These are phyloP conservation scores for Incurvaria masculella DNA, from an alignment of 2,888 invertebrate species.

Conservation along the genomic window DNA sequence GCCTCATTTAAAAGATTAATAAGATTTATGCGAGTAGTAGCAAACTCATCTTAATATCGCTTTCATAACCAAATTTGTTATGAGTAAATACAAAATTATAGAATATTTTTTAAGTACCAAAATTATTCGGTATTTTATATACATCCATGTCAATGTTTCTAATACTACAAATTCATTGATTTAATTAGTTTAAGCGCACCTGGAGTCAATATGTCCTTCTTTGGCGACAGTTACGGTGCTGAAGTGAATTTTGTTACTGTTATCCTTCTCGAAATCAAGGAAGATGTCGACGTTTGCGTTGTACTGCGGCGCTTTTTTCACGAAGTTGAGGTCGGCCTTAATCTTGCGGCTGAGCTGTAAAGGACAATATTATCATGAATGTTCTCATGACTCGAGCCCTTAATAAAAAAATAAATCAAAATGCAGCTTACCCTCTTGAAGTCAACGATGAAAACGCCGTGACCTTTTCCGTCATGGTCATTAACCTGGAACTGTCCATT, in stretches of 20 bases:
- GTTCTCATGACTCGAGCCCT: no score
- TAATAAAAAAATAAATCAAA: no score
- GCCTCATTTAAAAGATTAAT: no score
- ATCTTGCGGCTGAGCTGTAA: constrained; percentile 55
- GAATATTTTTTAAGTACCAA: no score
- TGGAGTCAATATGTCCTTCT: constrained; percentile 56
- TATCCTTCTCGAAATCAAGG: constrained; percentile 68
- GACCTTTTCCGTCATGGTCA: constrained; percentile 63
- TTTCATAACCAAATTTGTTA: no score
- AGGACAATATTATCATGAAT: no score
- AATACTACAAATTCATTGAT: constrained; percentile 1
- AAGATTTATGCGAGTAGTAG: no score
- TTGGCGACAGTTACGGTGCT: constrained; percentile 59
- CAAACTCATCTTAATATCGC: no score
- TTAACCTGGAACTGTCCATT: constrained; percentile 61
- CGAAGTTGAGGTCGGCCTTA: constrained; percentile 61
- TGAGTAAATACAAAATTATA: no score
- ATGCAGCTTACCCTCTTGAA: constrained; percentile 53
- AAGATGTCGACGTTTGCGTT: constrained; percentile 61
- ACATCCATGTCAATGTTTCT: neutral
- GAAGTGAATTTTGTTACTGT: constrained; percentile 63
- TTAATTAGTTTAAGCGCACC: constrained; percentile 34
- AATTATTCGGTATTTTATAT: no score
- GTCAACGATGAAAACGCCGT: constrained; percentile 55
- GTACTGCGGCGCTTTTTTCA: constrained; percentile 57